Conservation (phyloP, 2,797 vertebrate species). For the Megaceryle alcyon region DNA sequence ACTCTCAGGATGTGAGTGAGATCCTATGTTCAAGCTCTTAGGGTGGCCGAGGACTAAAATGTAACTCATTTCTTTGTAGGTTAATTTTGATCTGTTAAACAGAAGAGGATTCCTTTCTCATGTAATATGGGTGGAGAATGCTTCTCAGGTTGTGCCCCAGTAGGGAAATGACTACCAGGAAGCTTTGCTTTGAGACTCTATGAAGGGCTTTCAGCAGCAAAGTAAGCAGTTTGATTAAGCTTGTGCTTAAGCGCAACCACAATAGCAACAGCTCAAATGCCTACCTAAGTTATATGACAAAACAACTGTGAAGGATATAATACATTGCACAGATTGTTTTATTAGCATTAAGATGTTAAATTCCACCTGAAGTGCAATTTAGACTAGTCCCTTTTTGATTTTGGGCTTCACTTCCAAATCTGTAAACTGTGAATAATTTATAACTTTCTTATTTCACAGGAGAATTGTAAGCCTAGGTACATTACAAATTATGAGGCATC, state of each 20-base stretch:
- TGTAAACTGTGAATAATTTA: neutral
- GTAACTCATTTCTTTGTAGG: neutral
- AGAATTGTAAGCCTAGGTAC: neutral
- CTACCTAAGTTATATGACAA: neutral
- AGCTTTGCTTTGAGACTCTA: neutral
- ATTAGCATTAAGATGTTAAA: neutral
- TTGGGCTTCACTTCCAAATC: neutral
- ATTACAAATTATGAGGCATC: neutral
- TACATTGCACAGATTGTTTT: neutral
- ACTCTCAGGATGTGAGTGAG: neutral
- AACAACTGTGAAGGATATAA: neutral
- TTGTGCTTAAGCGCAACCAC: neutral
- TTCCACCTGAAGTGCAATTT: neutral
- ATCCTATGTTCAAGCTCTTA: neutral
- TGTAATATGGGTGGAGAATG: neutral
- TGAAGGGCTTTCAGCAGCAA: neutral
- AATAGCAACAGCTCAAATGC: neutral
- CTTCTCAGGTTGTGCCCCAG: neutral
- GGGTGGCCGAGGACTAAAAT: neutral
- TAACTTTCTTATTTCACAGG: neutral
- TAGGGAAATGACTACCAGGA: neutral
- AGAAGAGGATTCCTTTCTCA: neutral
- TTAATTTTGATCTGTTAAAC: neutral
- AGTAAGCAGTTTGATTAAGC: neutral
- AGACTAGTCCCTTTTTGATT: neutral